A percentile compares a stretch with the other conserved stretches of the same genome.
phyloP scores from a whole-genome alignment of 2,888 invertebrate species.

The Biston stratarius region DNA sequence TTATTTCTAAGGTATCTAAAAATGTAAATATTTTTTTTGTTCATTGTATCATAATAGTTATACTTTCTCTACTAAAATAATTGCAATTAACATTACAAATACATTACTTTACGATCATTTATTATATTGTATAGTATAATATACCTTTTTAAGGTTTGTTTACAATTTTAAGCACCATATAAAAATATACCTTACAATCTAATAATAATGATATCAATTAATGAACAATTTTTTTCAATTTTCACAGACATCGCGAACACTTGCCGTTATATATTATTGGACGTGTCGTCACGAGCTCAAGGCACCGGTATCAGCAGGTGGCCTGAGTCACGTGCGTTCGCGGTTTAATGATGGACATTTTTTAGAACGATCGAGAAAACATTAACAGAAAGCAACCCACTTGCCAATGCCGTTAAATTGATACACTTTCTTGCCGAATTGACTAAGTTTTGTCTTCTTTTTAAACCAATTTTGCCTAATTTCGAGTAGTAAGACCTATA shows the following conservation, averaged over 20 bases:
- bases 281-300: constrained; percentile 62
- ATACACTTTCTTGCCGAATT: constrained; percentile 30
- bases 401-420: constrained; percentile 46
- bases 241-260: background rate
- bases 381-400: constrained; percentile 51
- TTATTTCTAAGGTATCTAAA: no score
- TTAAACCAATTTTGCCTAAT: background rate
- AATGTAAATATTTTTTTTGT: no score
- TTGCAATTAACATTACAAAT: no score
- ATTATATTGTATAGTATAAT: no score
- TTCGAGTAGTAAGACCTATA: background rate
- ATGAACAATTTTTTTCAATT: background rate
- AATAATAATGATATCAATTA: background rate
- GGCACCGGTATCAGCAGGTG: constrained; percentile 63
- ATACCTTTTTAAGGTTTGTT: no score
- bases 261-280: constrained; percentile 22
- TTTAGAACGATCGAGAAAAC: constrained; percentile 54
- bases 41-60: no score
- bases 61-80: no score
- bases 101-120: no score
- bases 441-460: constrained; percentile 14
- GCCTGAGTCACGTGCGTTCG: constrained; percentile 67
- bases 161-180: no score
- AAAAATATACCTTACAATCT: background rate
- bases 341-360: constrained; percentile 59